Percentiles rank a stretch among this genome's conserved stretches.
phyloP scores from a whole-genome alignment of 2,797 vertebrate species.

The Chaenodraco wilsoni region DNA sequence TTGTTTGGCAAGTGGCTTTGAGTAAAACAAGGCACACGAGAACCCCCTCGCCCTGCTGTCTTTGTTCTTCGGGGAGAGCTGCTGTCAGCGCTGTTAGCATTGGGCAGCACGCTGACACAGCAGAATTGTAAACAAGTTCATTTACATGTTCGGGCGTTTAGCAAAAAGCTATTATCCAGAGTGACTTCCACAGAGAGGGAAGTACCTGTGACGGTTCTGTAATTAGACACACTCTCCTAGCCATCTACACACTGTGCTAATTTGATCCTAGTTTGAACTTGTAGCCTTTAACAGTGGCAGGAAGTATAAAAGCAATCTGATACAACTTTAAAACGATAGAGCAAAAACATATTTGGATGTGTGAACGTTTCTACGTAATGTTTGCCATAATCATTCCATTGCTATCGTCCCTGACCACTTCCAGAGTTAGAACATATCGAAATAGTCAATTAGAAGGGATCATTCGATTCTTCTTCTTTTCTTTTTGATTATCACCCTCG shows the following conservation, averaged over 20 bases:
- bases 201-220: constrained; percentile 30
- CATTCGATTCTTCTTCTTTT: constrained; percentile 26
- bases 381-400: constrained; percentile 39
- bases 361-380: constrained; percentile 1
- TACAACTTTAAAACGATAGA: background rate
- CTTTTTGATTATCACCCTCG: constrained; percentile 36
- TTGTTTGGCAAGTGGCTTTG: constrained; percentile 13
- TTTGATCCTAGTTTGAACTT: constrained; percentile 15
- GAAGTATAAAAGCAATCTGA: background rate
- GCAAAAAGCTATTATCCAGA: constrained; percentile 12
- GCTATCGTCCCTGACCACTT: constrained; percentile 37
- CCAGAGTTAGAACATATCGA: background rate
- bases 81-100: constrained; percentile 22
- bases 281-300: background rate
- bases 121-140: constrained; percentile 31
- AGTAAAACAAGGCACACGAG: constrained; percentile 12
- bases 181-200: constrained; percentile 23
- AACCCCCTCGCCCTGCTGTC: constrained; percentile 1
- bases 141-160: constrained; percentile 47
- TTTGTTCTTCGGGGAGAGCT: constrained; percentile 26
- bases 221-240: constrained; percentile 23
- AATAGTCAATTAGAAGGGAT: constrained; percentile 33
- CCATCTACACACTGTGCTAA: background rate
- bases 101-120: constrained; percentile 37
- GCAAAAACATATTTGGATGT: background rate